Conservation (phyloP, 2,113 vertebrate genomes). For the Thryonomys swinderianus region DNA sequence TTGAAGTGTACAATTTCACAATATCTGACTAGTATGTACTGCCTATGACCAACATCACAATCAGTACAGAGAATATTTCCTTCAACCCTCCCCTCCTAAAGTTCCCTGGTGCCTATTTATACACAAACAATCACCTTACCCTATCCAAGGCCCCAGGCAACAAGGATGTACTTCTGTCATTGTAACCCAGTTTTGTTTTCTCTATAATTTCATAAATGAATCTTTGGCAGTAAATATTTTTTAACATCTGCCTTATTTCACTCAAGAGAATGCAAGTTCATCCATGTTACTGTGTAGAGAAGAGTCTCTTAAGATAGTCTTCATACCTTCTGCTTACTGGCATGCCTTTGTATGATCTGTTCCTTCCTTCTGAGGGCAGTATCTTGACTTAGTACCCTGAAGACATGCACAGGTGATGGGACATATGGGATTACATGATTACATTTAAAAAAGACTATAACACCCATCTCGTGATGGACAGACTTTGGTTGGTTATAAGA, state of each 20-base stretch:
- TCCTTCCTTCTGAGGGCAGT: not conserved
- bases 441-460: not conserved
- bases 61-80: not conserved
- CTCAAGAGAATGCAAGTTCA: not conserved
- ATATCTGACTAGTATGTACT: not conserved
- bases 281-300: not conserved
- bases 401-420: not conserved
- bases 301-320: not conserved
- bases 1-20: not conserved
- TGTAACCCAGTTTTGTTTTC: not conserved
- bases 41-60: not conserved
- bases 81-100: not conserved
- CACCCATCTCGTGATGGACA: not conserved
- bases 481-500: not conserved
- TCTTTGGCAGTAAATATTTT: not conserved
- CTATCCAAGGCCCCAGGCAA: not conserved
- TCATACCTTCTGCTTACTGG: not conserved
- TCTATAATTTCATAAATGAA: constrained; percentile 4
- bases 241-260: not conserved
- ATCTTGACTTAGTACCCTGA: constrained; percentile 1
- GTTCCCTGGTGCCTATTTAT: not conserved
- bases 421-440: not conserved
- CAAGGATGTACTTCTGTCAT: not conserved
- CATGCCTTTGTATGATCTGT: not conserved
- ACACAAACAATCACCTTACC: not conserved